A percentile compares a stretch with the other conserved stretches of the same genome.
Conservation (phyloP, 2,888 invertebrate species). For the Eristalinus sepulchralis region DNA sequence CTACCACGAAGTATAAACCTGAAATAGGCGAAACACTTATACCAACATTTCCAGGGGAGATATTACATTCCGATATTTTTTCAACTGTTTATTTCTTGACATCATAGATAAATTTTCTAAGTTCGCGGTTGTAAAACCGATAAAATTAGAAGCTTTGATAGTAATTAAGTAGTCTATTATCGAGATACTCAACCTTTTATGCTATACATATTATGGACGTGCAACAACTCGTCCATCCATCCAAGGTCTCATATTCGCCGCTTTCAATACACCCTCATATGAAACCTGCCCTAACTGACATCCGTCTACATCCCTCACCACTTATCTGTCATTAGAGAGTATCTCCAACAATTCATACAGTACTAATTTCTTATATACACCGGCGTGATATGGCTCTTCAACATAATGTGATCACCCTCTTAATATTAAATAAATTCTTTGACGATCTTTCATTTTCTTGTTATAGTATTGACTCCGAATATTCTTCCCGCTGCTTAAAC, state of each 20-base stretch:
- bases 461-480: background rate
- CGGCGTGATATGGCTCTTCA: constrained; percentile 18
- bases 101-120: no score
- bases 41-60: no score
- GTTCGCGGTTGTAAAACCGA: no score
- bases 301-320: constrained; percentile 18
- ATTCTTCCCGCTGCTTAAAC: constrained; percentile 25
- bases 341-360: constrained; percentile 14
- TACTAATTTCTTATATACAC: constrained; percentile 27
- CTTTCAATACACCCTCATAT: constrained; percentile 18
- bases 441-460: background rate
- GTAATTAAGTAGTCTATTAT: no score
- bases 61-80: no score
- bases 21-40: no score
- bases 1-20: no score
- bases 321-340: constrained; percentile 15
- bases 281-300: background rate
- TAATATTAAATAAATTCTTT: background rate
- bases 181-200: no score
- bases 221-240: no score
- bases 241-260: constrained; percentile 11
- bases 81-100: no score
- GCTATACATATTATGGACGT: no score
- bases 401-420: constrained; percentile 17
- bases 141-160: no score